Evolutionary conservation across 2,888 invertebrate genomes (phyloP).

Genomic region (Ochlodes sylvanus): DNA sequence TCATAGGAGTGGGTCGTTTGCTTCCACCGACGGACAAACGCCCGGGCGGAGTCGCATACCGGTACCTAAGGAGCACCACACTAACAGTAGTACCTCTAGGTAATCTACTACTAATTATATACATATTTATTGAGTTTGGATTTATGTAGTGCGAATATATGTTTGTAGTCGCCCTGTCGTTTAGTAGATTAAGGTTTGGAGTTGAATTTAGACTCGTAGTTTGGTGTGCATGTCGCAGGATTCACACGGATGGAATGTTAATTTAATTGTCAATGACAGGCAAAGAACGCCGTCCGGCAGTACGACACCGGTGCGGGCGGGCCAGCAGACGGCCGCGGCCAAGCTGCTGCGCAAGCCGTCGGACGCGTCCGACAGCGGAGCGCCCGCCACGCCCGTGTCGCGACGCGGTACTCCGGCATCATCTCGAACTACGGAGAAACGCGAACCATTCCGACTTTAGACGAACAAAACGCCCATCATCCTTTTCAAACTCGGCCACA

Average conservation of each 20-base stretch:
- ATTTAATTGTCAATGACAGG: slow-evolving; percentile 65
- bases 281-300: slow-evolving; percentile 92
- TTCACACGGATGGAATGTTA: neutral
- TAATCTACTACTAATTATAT: slow-evolving; percentile 59
- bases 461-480: slow-evolving; percentile 53
- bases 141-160: slow-evolving; percentile 38
- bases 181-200: slow-evolving; percentile 18
- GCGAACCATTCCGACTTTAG: slow-evolving; percentile 91
- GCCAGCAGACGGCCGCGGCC: slow-evolving; percentile 86
- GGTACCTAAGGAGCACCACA: slow-evolving; percentile 79
- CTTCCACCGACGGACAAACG: slow-evolving; percentile 79
- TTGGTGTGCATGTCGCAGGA: slow-evolving; percentile 16
- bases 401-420: slow-evolving; percentile 73
- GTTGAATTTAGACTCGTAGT: slow-evolving; percentile 17
- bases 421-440: slow-evolving; percentile 81
- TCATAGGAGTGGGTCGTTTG: slow-evolving; percentile 82
- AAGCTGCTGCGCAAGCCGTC: slow-evolving; percentile 88
- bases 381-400: slow-evolving; percentile 74
- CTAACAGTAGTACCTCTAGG: slow-evolving; percentile 81
- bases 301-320: slow-evolving; percentile 88
- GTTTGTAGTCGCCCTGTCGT: slow-evolving; percentile 43
- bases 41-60: slow-evolving; percentile 81
- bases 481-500: slow-evolving; percentile 42
- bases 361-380: slow-evolving; percentile 88
- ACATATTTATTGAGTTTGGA: slow-evolving; percentile 48